A percentile compares a stretch with the other conserved stretches of the same genome.
These are phyloP conservation scores for Otus sunia DNA, from an alignment of 2,113 vertebrate genomes.

Conservation along the genomic window DNA sequence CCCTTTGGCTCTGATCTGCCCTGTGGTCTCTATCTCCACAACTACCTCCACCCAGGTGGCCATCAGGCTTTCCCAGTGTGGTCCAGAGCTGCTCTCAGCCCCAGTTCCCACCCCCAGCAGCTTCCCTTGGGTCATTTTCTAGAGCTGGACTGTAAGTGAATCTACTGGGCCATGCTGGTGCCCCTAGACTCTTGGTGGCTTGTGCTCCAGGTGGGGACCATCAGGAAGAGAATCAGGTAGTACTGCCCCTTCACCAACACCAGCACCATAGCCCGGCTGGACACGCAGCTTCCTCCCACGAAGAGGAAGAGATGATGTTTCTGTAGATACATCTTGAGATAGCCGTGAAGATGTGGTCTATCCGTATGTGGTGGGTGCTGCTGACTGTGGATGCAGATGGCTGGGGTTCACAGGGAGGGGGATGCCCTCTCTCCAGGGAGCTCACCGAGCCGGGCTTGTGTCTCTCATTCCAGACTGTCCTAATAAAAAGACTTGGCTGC, in stretches of 20 bases:
- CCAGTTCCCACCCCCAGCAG: background rate
- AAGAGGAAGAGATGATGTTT: background rate
- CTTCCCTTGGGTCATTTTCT: background rate
- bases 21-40: background rate
- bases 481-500: background rate
- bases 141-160: background rate
- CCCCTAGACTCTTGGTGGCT: background rate
- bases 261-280: background rate
- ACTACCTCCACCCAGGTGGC: no score
- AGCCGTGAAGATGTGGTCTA: background rate
- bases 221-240: background rate
- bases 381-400: background rate
- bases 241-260: background rate
- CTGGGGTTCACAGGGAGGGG: background rate
- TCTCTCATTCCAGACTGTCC: background rate
- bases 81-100: background rate
- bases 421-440: background rate
- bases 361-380: background rate
- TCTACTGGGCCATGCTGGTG: background rate
- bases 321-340: background rate
- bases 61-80: accelerated
- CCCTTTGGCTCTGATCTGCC: background rate
- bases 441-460: accelerated
- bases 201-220: background rate
- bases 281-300: background rate